Evolutionary conservation across 2,113 vertebrate genomes (phyloP), one percentile per base, ranked within the genome.

Genomic region (Misgurnus anguillicaudatus): DNA sequence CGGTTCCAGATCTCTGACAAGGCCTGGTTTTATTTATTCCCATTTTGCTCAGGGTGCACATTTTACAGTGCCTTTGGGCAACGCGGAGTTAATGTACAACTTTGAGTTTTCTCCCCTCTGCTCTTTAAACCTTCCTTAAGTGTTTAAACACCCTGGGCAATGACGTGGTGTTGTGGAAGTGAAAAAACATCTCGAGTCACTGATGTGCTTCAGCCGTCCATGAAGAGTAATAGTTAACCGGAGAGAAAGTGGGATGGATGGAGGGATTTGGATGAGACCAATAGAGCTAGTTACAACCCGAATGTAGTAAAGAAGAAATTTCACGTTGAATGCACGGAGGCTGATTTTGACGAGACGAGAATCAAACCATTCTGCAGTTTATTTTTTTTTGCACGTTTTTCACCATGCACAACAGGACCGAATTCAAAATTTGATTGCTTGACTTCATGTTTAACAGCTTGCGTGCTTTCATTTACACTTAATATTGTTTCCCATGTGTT

Each of bases 1-100:
- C 85, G 73, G 83, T 86, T 90, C 90, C 91, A 93, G 90, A 89
- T 87, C 83, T 91, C 88, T 90, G 89, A 92, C 91, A 91, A 87
- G 86, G 83, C 79, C 76, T 82, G 77, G 79, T 83, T 90, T 90
- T 90, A 93, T 91, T 92, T 91, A 91, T 90, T 89, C 87, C 89
- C 87, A 90, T 91, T 91, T 87, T 75, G 72, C 89, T 87, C 57
- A 70, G 80, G 71, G 88, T 89, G 84, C 86, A 69, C 86, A 81
- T 87, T 88, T 90, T 85, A 90, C 89, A 53, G 87, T 83, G 87
- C 90, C 88, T 88, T 45, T 7, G 89, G 87, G 90, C 85, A 89
- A 90, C 86, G 83, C 87, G 57, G 86, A 87, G 89, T 88, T 89
- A 87, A 91, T 91, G 89, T 90, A 84, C 86, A 88, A 87, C 89